Conservation (phyloP, 2,797 vertebrate genomes). For the Rachycentron canadum region DNA sequence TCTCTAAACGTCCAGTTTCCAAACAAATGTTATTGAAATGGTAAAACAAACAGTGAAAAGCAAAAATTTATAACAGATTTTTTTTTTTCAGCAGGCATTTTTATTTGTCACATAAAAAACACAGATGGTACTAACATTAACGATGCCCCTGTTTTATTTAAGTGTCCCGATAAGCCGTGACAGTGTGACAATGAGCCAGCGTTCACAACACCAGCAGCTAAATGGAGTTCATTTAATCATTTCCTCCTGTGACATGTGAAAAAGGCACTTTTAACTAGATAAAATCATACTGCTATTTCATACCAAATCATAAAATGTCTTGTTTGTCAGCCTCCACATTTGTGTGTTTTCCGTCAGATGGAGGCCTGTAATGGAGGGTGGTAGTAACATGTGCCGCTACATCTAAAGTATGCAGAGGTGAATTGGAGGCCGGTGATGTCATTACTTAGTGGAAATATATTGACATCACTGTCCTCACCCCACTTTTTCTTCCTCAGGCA, state of each 20-base stretch:
- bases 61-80: neutral
- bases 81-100: neutral
- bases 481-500: neutral
- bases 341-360: neutral
- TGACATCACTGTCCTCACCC: neutral
- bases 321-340: neutral
- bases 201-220: neutral
- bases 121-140: neutral
- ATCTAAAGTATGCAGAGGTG: too few relatives aligned
- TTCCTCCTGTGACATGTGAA: neutral
- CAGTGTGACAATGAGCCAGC: neutral
- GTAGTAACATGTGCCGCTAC: too few relatives aligned
- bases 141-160: neutral
- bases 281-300: too few relatives aligned
- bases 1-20: neutral
- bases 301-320: neutral
- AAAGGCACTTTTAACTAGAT: neutral
- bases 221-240: neutral
- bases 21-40: neutral
- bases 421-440: neutral
- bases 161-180: neutral
- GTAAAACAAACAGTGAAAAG: too few relatives aligned
- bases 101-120: neutral
- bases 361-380: neutral
- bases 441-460: neutral